A percentile compares a stretch with the other conserved stretches of the same genome.
Evolutionary conservation across 2,888 invertebrate species (phyloP).

Genomic region (Caenorhabditis doughertyi): DNA sequence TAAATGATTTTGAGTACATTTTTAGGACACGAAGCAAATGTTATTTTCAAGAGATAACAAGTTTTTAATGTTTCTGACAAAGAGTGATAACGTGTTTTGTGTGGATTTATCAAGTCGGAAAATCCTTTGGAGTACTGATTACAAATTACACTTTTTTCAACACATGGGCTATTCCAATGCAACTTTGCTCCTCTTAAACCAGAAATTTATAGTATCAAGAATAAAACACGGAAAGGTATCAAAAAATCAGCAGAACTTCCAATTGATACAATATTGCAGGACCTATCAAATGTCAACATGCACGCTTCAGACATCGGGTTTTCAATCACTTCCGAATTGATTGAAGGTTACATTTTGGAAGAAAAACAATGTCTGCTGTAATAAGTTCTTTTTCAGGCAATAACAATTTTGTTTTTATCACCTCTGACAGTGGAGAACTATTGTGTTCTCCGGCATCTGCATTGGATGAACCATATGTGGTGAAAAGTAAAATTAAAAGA

Average conservation of each 20-base stretch:
- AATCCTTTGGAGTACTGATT: slow-evolving; percentile 69
- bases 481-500: slow-evolving; percentile 45
- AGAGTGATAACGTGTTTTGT: slow-evolving; percentile 66
- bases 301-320: slow-evolving; percentile 71
- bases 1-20: slow-evolving; percentile 11
- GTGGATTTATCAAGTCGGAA: slow-evolving; percentile 59
- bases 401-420: slow-evolving; percentile 48
- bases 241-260: not conserved
- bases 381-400: slow-evolving; percentile 42
- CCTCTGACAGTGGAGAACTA: slow-evolving; percentile 52
- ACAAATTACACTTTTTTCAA: slow-evolving; percentile 70
- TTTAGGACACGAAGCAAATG: slow-evolving; percentile 67
- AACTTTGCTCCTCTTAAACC: slow-evolving; percentile 60
- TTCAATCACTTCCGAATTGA: slow-evolving; percentile 61
- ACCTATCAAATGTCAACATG: slow-evolving; percentile 68
- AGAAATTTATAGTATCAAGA: slow-evolving; percentile 66
- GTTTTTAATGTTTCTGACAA: slow-evolving; percentile 66
- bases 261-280: slow-evolving; percentile 37
- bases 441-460: slow-evolving; percentile 40
- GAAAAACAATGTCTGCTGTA: not conserved
- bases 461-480: slow-evolving; percentile 61
- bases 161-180: slow-evolving; percentile 61
- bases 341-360: slow-evolving; percentile 51
- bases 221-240: slow-evolving; percentile 67
- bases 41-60: slow-evolving; percentile 68